Conservation (phyloP, 2,797 vertebrate genomes). For the Acanthurus tractus region DNA sequence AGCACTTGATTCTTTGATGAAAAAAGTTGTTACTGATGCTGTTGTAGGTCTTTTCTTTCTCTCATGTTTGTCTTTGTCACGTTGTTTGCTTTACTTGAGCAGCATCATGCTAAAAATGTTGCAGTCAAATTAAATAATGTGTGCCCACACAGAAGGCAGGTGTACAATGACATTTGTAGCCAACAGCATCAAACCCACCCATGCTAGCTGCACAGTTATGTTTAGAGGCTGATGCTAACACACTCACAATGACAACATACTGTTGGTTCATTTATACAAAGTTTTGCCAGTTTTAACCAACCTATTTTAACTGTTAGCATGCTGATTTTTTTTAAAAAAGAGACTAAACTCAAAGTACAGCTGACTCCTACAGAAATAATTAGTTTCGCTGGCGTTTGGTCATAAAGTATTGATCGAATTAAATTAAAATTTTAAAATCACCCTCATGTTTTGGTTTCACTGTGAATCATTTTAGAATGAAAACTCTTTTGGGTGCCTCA, state of each 20-base stretch:
- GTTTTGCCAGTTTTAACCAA: background rate
- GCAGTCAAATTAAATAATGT: background rate
- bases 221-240: background rate
- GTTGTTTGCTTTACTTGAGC: constrained; percentile 7
- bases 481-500: too few species aligned
- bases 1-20: constrained; percentile 36
- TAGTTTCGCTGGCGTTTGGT: constrained; percentile 3
- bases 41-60: background rate
- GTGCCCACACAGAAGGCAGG: background rate
- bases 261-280: background rate
- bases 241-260: background rate
- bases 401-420: constrained; percentile 2
- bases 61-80: constrained; percentile 9
- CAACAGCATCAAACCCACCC: background rate
- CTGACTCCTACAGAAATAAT: background rate
- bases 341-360: background rate
- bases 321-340: background rate
- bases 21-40: constrained; percentile 24
- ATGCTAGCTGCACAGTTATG: background rate
- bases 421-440: background rate
- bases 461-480: background rate
- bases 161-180: background rate
- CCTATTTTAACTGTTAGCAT: background rate
- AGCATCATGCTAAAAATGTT: background rate
- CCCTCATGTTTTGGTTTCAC: background rate